phyloP scores from a whole-genome alignment of 2,113 vertebrate species.

The Nothocercus nigrocapillus region DNA sequence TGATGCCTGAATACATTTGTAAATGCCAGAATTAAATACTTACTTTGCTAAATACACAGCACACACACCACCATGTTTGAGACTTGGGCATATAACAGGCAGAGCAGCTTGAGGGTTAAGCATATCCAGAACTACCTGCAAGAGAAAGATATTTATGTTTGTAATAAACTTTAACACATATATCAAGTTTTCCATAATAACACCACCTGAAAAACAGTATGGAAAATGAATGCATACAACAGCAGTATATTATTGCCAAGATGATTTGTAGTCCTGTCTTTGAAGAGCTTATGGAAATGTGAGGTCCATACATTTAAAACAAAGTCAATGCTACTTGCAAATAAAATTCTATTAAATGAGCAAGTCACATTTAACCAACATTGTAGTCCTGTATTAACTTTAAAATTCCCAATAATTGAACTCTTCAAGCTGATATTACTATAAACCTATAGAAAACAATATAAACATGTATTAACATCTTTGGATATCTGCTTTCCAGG shows the following conservation, averaged over 20 bases:
- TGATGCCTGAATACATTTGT: not conserved
- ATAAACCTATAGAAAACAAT: not conserved
- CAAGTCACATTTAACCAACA: not conserved
- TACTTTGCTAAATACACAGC: constrained; percentile 91
- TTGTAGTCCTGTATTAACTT: not conserved
- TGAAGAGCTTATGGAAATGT: not conserved
- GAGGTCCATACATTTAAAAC: not conserved
- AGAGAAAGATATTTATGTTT: not conserved
- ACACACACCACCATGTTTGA: constrained; percentile 88
- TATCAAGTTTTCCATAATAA: not conserved
- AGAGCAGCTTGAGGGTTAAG: constrained; percentile 85
- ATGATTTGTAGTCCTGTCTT: not conserved
- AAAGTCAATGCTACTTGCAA: not conserved
- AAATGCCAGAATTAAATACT: constrained; percentile 63
- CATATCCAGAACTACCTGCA: constrained; percentile 88
- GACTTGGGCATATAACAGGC: constrained; percentile 75
- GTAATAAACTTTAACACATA: not conserved
- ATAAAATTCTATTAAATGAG: not conserved
- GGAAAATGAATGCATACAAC: not conserved
- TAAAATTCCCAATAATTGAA: not conserved
- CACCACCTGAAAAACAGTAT: not conserved
- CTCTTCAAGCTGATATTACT: not conserved
- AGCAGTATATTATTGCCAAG: not conserved
- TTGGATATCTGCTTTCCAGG: not conserved
- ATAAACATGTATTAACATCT: not conserved